Base-by-base conservation (phyloP, 2,888 invertebrate species). In the Cyrtodaria siliqua region DNA sequence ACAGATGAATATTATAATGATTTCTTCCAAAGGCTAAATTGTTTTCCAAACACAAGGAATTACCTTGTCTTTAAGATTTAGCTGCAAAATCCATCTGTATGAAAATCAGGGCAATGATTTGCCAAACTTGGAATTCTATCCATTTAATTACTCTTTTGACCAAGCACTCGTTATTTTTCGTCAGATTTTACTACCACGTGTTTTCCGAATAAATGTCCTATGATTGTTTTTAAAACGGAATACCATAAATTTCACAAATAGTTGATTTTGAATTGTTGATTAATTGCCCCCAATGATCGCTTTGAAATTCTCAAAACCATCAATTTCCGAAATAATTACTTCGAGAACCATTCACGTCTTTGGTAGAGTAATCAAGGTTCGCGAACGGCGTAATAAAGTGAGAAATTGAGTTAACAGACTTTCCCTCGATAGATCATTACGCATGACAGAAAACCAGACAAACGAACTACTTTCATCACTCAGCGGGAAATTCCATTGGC, bases 341-440 rank as follows among this genome's bases (percentile, higher is more conserved):
- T 77, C 74, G 70, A 76, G 68, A 63, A 67, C 68, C 73, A 70
- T 67, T 53, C 62, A 49, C 57, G 63, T 29, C 69, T 64, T 40
- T 79, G 79, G 72, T 75, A 67, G 61, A 75, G 67, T 63, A 62
- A 79, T 79, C 75, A 79, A 60, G 42, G 38, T 59, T 62, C 64
- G 52, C 70, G 62, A 74, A 61, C 64, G 69, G 69, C 64, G 71
- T 68, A 79, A 75, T 79, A 79, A 79, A 79, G 69, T 75, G 67
- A 70, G 64, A 79, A 79, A 79, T 79, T 68, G 72, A 69, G 75
- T 79, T 79, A 71, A 64, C 79, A 79, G 79, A 79, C 79, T 57
- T 72, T 60, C 33, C 55, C 62, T 53, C 57, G 67, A 53, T 68
- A 60, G 57, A 66, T 69, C 68, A 75, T 33, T 59, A 63, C 79